phyloP scores from a whole-genome alignment of 2,113 vertebrate species.

The Coracopsis vasa region DNA sequence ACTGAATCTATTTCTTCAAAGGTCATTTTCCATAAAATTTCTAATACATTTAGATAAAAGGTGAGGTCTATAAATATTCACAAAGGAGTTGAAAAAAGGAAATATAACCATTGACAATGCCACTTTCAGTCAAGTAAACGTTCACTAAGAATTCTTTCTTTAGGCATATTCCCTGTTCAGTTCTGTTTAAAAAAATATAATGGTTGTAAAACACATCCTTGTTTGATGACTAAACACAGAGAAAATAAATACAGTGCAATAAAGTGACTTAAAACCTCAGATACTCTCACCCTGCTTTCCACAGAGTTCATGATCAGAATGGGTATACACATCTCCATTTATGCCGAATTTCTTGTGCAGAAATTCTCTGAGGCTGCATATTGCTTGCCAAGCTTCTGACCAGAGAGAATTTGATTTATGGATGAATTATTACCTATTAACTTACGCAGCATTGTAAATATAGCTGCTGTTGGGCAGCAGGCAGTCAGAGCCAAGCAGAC shows the following conservation, averaged over 20 bases:
- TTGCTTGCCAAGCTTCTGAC: background rate
- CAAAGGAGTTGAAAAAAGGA: background rate
- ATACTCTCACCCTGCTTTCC: background rate
- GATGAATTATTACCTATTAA: conserved; percentile 43
- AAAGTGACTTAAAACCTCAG: background rate
- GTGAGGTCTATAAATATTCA: background rate
- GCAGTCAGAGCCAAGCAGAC: background rate
- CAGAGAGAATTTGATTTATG: background rate
- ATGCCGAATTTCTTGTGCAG: background rate
- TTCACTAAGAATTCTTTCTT: background rate
- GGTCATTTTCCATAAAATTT: background rate
- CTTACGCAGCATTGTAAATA: background rate
- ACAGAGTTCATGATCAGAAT: background rate
- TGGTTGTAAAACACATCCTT: background rate
- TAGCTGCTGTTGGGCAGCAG: background rate
- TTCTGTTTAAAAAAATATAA: background rate
- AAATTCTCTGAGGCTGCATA: background rate
- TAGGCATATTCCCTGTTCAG: background rate
- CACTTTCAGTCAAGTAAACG: background rate
- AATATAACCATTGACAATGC: background rate
- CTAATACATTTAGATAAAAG: background rate
- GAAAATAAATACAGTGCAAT: background rate
- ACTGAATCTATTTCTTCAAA: background rate
- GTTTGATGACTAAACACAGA: background rate
- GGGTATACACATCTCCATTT: background rate